Conservation (phyloP, 2,888 invertebrate genomes). For the Cosmia pyralina region DNA sequence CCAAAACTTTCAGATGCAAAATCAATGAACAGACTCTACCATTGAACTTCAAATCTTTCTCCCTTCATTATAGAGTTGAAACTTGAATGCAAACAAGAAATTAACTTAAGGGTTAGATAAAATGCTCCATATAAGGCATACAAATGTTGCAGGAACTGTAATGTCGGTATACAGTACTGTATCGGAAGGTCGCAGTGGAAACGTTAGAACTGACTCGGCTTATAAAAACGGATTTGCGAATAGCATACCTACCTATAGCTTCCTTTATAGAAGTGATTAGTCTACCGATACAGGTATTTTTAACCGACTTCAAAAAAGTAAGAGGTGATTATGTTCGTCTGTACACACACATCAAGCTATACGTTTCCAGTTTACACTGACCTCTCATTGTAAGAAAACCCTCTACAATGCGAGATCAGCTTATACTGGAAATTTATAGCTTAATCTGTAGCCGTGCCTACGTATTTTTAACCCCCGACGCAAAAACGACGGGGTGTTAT, state of each 20-base stretch:
- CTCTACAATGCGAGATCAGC: too few species aligned
- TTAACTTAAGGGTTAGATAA: conserved; percentile 65
- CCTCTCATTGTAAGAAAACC: too few species aligned
- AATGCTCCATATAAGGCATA: conserved; percentile 66
- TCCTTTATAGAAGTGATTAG: neutral
- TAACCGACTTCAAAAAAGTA: too few species aligned
- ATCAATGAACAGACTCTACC: conserved; percentile 3
- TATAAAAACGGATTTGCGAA: conserved; percentile 9
- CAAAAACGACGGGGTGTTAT: too few species aligned
- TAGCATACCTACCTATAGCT: conserved; percentile 6
- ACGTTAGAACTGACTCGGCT: conserved; percentile 39
- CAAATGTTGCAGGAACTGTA: conserved; percentile 60
- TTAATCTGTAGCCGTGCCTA: too few species aligned
- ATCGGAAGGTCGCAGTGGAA: conserved; percentile 38
- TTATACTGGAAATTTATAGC: too few species aligned
- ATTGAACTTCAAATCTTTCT: neutral
- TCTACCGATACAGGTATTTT: neutral
- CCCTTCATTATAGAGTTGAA: neutral
- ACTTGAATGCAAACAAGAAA: conserved; percentile 20
- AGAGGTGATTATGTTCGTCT: too few species aligned
- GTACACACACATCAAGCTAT: too few species aligned
- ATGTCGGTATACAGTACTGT: conserved; percentile 62
- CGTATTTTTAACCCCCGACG: too few species aligned
- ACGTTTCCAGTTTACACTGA: too few species aligned
- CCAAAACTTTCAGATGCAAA: conserved; percentile 29